Evolutionary conservation across 2,113 vertebrate species (phyloP), one percentile per base, ranked within the genome.

Genomic region (Alethe diademata): DNA sequence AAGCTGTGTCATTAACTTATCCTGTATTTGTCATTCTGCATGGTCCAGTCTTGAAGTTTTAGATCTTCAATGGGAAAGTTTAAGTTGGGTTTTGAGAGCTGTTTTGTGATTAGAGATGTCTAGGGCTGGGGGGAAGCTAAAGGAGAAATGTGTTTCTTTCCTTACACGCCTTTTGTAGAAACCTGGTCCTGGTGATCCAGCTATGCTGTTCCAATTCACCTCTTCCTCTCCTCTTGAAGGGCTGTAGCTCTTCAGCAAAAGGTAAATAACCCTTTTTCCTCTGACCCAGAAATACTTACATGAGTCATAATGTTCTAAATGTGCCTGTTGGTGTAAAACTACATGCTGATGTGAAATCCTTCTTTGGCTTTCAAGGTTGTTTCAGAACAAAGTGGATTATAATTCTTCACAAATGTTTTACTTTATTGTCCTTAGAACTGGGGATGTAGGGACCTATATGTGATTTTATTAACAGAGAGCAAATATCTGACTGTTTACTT

Each of bases 231-330:
- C 51, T 40, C 56, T 83, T 80, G 67, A 84, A 92, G 86, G 94
- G 74, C 82, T 78, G 43, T 88, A 51, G 64, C 62, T 96, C 94
- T 92, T 88, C 75, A 90, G 88, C 47, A 90, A 96, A 96, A 97
- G 96, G 94, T 96, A 97, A 97, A 97, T 95, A 95, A 90, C 86
- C 96, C 82, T 94, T 82, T 94, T 97, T 96, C 75, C 76, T 94
- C 88, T 96, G 96, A 86, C 94, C 88, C 88, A 95, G 93, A 97
- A 97, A 96, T 95, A 97, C 91, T 93, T 86, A 91, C 1, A 86
- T 91, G 94, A 95, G 86, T 97, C 93, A 95, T 92, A 95, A 90
- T 75, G 92, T 97, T 96, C 96, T 93, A 94, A 97, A 97, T 93
- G 91, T 95, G 93, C 92, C 38, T 90, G 88, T 93, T 40, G 35